Evolutionary conservation across 2,888 invertebrate species (phyloP).

Genomic region (Euproctis similis): DNA sequence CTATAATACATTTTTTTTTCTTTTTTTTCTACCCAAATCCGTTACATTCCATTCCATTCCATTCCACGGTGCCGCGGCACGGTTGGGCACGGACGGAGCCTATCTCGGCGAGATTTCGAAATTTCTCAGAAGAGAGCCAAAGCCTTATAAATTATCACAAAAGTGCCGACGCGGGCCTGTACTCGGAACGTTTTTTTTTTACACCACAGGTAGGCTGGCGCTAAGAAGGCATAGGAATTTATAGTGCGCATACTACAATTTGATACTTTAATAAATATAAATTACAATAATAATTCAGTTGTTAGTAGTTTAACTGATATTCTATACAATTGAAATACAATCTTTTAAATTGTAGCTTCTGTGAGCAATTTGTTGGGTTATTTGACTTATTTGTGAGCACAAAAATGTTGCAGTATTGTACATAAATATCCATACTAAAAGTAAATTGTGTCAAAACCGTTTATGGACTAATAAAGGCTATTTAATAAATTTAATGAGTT

Average conservation of each 20-base stretch:
- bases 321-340: too few species aligned
- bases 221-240: conserved; percentile 72
- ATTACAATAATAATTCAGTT: too few species aligned
- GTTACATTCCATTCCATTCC: conserved; percentile 75
- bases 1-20: conserved; percentile 62
- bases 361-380: too few species aligned
- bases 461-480: too few species aligned
- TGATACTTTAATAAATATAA: too few species aligned
- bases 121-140: conserved; percentile 73
- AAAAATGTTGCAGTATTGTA: too few species aligned
- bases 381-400: too few species aligned
- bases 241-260: conserved; percentile 33
- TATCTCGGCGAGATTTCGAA: conserved; percentile 70
- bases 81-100: conserved; percentile 49
- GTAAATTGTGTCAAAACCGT: too few species aligned
- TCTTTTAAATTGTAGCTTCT: too few species aligned
- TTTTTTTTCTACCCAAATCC: conserved; percentile 64
- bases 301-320: too few species aligned
- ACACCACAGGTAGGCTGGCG: conserved; percentile 69
- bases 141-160: conserved; percentile 75
- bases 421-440: too few species aligned
- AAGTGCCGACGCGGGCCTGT: conserved; percentile 71
- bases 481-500: too few species aligned
- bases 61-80: conserved; percentile 52
- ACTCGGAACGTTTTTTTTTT: conserved; percentile 71